Evolutionary conservation across 2,113 vertebrate genomes (phyloP).

Genomic region (Menidia beryllina): DNA sequence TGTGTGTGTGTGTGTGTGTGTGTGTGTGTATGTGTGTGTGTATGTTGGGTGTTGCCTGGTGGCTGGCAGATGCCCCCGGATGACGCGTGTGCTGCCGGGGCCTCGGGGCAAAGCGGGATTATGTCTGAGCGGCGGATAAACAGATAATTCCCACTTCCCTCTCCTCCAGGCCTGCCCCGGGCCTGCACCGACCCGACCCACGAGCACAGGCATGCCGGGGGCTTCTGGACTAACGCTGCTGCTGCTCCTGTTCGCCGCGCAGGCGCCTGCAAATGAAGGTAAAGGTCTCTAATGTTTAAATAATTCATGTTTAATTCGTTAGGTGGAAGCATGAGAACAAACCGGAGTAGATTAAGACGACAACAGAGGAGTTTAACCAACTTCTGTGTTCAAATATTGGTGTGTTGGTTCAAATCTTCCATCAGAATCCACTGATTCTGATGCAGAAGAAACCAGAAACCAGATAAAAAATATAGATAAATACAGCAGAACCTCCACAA

Average conservation of each 20-base stretch:
- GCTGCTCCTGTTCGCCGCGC: conserved; percentile 80
- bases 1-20: too few species aligned
- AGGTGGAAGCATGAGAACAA: conserved; percentile 16
- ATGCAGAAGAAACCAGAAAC: too few species aligned
- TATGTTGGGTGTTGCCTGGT: too few species aligned
- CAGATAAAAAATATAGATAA: too few species aligned
- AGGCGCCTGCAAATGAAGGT: conserved; percentile 86
- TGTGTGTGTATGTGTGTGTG: too few species aligned
- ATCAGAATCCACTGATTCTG: too few species aligned
- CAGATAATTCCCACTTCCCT: conserved; percentile 87
- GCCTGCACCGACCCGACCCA: conserved; percentile 1
- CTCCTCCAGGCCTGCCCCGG: conserved; percentile 16
- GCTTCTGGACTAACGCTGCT: conserved; percentile 80
- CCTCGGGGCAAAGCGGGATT: conserved; percentile 90
- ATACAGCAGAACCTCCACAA: too few species aligned
- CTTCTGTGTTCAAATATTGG: too few species aligned
- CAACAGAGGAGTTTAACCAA: too few species aligned
- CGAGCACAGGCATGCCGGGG: conserved; percentile 80
- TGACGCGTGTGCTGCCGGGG: conserved; percentile 82
- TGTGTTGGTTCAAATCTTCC: too few species aligned
- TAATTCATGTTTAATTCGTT: not conserved
- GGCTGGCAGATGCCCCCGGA: conserved; percentile 88
- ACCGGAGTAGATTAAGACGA: too few species aligned
- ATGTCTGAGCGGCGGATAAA: conserved; percentile 92
- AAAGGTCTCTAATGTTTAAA: conserved; percentile 51